Evolutionary conservation across 2,888 invertebrate species (phyloP).

Genomic region (Bursaphelenchus okinawaensis): DNA sequence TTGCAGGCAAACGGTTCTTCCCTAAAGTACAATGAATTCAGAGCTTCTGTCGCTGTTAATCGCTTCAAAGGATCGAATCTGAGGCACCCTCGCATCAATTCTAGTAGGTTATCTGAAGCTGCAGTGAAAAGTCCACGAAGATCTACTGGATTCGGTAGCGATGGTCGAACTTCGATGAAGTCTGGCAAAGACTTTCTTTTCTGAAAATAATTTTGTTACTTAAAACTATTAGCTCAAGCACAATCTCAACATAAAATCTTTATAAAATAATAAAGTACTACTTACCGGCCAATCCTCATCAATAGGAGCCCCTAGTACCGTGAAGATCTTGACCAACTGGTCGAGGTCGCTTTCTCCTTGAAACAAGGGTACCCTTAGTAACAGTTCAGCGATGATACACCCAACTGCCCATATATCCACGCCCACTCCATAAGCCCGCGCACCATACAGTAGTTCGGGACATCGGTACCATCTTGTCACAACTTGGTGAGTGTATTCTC

Average conservation of each 20-base stretch:
- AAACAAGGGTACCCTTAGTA: conserved; percentile 73
- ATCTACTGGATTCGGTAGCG: conserved; percentile 17
- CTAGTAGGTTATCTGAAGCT: conserved; percentile 81
- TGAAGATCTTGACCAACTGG: conserved; percentile 88
- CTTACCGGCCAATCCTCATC: conserved; percentile 78
- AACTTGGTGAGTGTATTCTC: conserved; percentile 82
- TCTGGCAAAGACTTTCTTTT: conserved; percentile 68
- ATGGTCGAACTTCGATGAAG: conserved; percentile 80
- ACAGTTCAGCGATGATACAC: conserved; percentile 88
- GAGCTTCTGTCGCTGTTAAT: conserved; percentile 41
- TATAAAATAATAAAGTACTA: conserved; percentile 1
- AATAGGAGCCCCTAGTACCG: conserved; percentile 85
- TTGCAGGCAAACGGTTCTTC: conserved; percentile 45
- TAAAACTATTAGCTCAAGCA: not conserved
- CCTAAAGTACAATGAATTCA: conserved; percentile 46
- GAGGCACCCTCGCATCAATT: conserved; percentile 65
- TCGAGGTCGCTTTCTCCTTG: conserved; percentile 95
- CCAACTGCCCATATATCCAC: conserved; percentile 99
- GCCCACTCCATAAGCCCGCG: conserved; percentile 87
- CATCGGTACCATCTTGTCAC: conserved; percentile 55
- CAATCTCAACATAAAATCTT: not conserved
- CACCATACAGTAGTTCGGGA: conserved; percentile 90
- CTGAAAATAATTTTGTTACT: conserved; percentile 18
- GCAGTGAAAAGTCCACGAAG: conserved; percentile 89
- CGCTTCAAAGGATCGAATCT: conserved; percentile 47